phyloP scores from a whole-genome alignment of 2,113 vertebrate genomes.

The Ginglymostoma cirratum region DNA sequence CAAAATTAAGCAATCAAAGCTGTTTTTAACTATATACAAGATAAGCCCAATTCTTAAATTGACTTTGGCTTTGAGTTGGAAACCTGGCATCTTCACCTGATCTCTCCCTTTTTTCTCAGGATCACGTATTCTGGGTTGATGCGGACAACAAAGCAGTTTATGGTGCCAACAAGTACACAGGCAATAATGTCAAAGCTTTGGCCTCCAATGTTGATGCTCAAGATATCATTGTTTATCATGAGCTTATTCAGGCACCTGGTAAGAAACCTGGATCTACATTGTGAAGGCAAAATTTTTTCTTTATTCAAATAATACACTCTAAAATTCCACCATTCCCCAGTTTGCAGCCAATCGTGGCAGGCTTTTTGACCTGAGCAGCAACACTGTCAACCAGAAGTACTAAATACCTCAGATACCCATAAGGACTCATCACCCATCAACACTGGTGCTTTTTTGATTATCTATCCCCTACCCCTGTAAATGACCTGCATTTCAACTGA shows the following conservation, averaged over 20 bases:
- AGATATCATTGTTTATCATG: conserved; percentile 32
- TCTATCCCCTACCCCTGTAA: too few species aligned
- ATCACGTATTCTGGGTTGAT: conserved; percentile 37
- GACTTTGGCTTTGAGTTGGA: neutral
- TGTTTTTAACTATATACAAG: too few species aligned
- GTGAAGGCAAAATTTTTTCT: neutral
- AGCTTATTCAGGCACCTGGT: conserved; percentile 27
- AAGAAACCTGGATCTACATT: neutral
- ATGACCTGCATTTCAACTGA: too few species aligned
- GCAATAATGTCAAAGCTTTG: neutral
- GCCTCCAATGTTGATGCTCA: neutral
- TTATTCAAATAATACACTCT: too few species aligned
- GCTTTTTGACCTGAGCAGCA: too few species aligned
- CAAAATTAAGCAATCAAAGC: too few species aligned
- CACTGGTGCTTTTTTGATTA: too few species aligned
- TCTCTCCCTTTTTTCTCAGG: neutral
- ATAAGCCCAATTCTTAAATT: too few species aligned
- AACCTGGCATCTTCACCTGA: neutral
- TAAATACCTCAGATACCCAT: too few species aligned
- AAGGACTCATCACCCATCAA: too few species aligned
- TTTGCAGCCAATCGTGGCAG: neutral
- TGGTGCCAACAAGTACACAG: conserved; percentile 35
- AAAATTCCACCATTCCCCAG: neutral
- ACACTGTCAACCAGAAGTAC: too few species aligned
- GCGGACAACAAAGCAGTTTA: neutral